Conservation (phyloP, 2,888 invertebrate genomes). For the Thereva unica region DNA sequence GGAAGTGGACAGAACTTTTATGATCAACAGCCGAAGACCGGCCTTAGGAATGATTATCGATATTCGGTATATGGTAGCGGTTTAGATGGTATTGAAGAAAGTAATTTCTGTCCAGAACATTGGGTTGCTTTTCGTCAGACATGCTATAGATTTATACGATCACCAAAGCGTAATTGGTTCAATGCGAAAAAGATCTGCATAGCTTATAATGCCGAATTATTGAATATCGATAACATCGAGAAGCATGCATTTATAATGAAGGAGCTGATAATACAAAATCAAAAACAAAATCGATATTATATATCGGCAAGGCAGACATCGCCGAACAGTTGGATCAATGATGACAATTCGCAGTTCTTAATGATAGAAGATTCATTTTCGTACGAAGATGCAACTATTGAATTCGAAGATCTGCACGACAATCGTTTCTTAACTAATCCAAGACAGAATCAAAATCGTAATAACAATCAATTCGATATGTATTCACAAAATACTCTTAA, state of each 20-base stretch:
- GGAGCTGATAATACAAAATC: slow-evolving; percentile 80
- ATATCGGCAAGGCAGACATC: slow-evolving; percentile 77
- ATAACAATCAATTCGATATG: not conserved
- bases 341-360: slow-evolving; percentile 78
- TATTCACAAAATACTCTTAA: slow-evolving; percentile 39
- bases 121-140: slow-evolving; percentile 82
- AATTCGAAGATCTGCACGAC: slow-evolving; percentile 56
- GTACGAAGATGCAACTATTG: slow-evolving; percentile 61
- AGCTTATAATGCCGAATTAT: slow-evolving; percentile 79
- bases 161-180: slow-evolving; percentile 76
- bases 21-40: not conserved
- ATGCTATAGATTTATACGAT: slow-evolving; percentile 89
- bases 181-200: slow-evolving; percentile 84
- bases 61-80: slow-evolving; percentile 12
- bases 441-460: not conserved
- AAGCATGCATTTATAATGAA: slow-evolving; percentile 87
- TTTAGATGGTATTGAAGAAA: slow-evolving; percentile 49
- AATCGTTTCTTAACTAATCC: slow-evolving; percentile 51
- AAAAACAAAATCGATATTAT: slow-evolving; percentile 86
- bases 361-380: slow-evolving; percentile 83
- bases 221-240: slow-evolving; percentile 77
- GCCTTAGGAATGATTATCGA: not conserved
- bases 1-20: not conserved
- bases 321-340: slow-evolving; percentile 80
- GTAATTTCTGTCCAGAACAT: slow-evolving; percentile 74